These are phyloP conservation scores for Exaiptasia diaphana DNA, from an alignment of 64 coral and sea anemone genomes.

Conservation along the genomic window DNA sequence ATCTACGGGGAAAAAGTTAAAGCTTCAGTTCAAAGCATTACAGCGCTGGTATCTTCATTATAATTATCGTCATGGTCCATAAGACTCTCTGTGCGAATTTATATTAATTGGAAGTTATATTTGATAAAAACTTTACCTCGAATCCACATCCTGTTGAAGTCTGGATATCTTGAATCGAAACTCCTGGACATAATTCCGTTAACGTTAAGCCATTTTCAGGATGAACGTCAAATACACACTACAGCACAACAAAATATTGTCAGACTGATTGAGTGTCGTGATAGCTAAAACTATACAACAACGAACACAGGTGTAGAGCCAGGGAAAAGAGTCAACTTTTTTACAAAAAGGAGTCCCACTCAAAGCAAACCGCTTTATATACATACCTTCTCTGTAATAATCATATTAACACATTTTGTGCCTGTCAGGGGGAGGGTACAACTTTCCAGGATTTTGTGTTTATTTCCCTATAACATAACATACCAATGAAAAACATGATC, in stretches of 20 bases:
- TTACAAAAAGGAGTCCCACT: no score
- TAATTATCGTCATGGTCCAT: background rate
- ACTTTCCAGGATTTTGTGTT: conserved; percentile 90
- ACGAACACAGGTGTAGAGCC: background rate
- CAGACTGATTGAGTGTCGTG: background rate
- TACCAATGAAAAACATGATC: no score
- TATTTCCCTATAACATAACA: conserved; percentile 63
- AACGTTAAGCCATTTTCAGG: conserved; percentile 70
- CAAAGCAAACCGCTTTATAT: no score
- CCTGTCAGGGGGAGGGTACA: conserved; percentile 91
- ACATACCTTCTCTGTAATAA: conserved; percentile 95
- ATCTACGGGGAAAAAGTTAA: conserved; percentile 55
- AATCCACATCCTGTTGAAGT: conserved; percentile 83
- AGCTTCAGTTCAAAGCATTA: background rate
- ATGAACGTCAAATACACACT: conserved; percentile 92
- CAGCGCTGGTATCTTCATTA: background rate
- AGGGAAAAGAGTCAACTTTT: no score
- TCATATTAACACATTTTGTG: conserved; percentile 75
- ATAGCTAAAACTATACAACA: background rate
- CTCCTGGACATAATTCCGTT: conserved; percentile 63
- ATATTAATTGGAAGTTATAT: no score
- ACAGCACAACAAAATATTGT: background rate
- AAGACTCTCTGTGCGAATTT: background rate
- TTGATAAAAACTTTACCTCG: conserved; percentile 28
- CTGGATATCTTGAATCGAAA: conserved; percentile 78